These are phyloP conservation scores for Aphyosemion australe DNA, from an alignment of 2,113 vertebrate genomes.

Conservation along the genomic window DNA sequence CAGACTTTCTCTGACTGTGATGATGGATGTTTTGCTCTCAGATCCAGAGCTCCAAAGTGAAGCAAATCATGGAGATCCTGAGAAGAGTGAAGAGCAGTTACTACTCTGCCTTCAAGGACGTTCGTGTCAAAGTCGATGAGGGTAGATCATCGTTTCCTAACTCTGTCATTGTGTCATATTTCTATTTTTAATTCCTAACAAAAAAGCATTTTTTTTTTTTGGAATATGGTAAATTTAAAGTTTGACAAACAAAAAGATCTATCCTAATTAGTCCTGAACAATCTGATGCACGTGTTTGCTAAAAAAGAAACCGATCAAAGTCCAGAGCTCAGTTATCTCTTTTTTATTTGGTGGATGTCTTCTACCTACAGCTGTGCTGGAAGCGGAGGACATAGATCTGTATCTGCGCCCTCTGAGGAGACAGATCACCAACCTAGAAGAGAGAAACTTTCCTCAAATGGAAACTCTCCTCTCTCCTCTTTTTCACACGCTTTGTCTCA, in stretches of 20 bases:
- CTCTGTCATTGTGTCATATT: background rate
- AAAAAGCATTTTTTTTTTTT: no score
- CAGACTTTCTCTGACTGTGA: background rate
- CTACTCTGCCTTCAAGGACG: constrained; percentile 69
- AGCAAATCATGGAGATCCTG: constrained; percentile 69
- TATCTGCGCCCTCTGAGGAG: constrained; percentile 74
- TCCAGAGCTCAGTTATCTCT: background rate
- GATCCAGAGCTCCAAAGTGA: constrained; percentile 74
- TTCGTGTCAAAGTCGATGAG: constrained; percentile 71
- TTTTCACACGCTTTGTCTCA: constrained; percentile 88
- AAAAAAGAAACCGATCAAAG: background rate
- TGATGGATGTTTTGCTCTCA: constrained; percentile 27
- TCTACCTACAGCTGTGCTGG: constrained; percentile 66
- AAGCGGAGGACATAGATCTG: constrained; percentile 76
- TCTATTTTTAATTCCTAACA: no score
- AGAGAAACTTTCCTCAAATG: constrained; percentile 75
- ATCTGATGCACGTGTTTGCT: background rate
- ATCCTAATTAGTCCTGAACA: background rate
- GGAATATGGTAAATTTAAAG: no score
- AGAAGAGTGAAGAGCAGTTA: constrained; percentile 76
- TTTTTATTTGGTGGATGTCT: background rate
- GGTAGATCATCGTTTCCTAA: constrained; percentile 40
- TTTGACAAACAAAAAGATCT: no score
- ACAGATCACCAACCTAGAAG: constrained; percentile 74
- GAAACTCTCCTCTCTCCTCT: constrained; percentile 80